Evolutionary conservation across 1,140 invertebrate genomes (phyloP), one percentile per base, ranked within the genome.

Genomic region (Drosophila virilis): DNA sequence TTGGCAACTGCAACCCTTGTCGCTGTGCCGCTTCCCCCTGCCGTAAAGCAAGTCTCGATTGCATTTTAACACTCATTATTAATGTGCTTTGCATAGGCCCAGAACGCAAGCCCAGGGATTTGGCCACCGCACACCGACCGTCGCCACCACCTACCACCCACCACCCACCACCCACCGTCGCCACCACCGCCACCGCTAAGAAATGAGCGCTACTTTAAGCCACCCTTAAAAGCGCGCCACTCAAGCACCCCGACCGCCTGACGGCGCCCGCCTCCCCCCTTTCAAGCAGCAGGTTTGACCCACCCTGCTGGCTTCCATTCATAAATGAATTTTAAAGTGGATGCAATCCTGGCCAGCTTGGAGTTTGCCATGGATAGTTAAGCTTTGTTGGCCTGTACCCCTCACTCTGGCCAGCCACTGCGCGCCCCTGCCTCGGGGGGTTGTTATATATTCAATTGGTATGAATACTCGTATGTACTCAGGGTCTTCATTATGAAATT

Each of bases 291-390:
- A 4, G 22, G 22, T 28, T 50, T 42, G 74, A 40, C 35, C 60
- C 61, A 72, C 70, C 67, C 58, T 61, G 54, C 46, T 71, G 48
- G 38, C 68, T 74, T 80, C 78, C 78, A 86, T 78, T 81, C 75
- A 81, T 85, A 86, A 86, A 86, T 86, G 79, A 79, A 82, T 88
- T 88, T 88, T 88, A 86, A 86, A 86, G 82, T 86, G 82, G 48
- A 83, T 88, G 82, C 79, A 77, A 77, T 85, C 65, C 62, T 62
- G 65, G 66, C 13, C 55, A 58, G 59, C 54, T 48, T 68, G 69
- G 52, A 64, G 70, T 52, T 57, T 13, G 32, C 50, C 45, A 46
- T 48, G 40, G 43, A 46, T 43, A 57, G 59, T 48, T 62, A 48
- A 51, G 51, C 46, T 61, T 55, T 17, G 33, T 60, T 48, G 58